A percentile compares a stretch with the other conserved stretches of the same genome.
phyloP scores from a whole-genome alignment of 2,888 invertebrate genomes.

The Protophormia terraenovae region DNA sequence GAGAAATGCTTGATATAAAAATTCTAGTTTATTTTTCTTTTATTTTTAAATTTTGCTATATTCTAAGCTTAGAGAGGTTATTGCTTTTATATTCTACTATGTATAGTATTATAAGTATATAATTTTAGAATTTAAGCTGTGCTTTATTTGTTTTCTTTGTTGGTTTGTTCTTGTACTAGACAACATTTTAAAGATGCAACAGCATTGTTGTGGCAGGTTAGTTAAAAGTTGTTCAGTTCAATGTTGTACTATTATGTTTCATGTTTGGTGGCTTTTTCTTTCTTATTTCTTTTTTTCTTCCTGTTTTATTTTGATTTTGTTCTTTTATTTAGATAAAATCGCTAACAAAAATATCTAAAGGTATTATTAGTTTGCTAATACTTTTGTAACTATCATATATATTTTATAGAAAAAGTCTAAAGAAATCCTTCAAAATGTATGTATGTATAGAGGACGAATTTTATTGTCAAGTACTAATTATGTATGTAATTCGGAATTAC shows the following conservation, averaged over 20 bases:
- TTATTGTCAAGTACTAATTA: too few species aligned
- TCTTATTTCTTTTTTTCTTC: neutral
- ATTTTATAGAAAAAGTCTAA: too few species aligned
- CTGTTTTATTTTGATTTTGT: conserved; percentile 29
- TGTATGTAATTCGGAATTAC: too few species aligned
- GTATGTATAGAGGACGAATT: too few species aligned
- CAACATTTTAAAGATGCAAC: conserved; percentile 44
- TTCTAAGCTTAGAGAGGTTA: conserved; percentile 54
- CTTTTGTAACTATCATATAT: too few species aligned
- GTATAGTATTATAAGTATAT: too few species aligned
- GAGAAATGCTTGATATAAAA: conserved; percentile 34
- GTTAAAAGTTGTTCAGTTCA: neutral
- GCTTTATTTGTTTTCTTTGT: neutral
- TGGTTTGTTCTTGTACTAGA: neutral
- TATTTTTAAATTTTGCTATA: neutral
- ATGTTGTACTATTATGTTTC: conserved; percentile 39
- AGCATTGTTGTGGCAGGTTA: conserved; percentile 53
- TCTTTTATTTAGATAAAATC: conserved; percentile 16
- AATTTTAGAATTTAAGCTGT: conserved; percentile 21
- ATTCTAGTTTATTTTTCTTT: conserved; percentile 36
- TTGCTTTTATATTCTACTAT: conserved; percentile 45
- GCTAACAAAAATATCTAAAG: too few species aligned
- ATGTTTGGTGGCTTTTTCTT: conserved; percentile 46
- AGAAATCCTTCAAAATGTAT: too few species aligned
- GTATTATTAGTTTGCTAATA: too few species aligned